Evolutionary conservation across 2,888 invertebrate genomes (phyloP), one percentile per base, ranked within the genome.

Genomic region (Papilio gigon): DNA sequence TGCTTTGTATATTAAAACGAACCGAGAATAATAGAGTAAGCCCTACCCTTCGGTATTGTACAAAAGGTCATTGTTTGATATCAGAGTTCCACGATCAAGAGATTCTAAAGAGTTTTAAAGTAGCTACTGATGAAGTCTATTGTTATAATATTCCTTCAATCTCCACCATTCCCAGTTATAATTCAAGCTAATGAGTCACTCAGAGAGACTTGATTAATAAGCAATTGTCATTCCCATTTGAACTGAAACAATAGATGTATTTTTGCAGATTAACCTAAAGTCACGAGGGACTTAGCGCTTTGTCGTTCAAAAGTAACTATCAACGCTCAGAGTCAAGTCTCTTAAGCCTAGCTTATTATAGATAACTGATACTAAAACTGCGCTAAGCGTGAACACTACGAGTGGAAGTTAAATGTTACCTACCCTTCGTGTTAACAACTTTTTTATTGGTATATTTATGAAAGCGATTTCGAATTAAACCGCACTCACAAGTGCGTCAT

Each of bases 101-200:
- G 56, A 60, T 44, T 65, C 40, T 53, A 59, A 65, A 33, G 64
- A 62, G 44, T 47, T 59, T 67, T 53, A 53, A 65, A 44, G 56
- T 53, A 42, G 59, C 47, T 65, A 59, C 61, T 64, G 61, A 59
- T 61, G 65, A 69, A 61, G 33, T 69, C 65, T 40, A 65, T 69
- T 69, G 65, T 69, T 65, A 5, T 44, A 69, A 61, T 65, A 61
- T 69, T 69, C 61, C 68, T 65, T 61, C 69, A 69, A 61, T 69
- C 65, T 68, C 56, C 44, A 33, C 60, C 61, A 59, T 20, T n/a
- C 61, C 42, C 47, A 59, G 42, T 44, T 17, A 65, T 65, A 65
- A 69, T 65, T 69, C 42, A 70, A 67, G 63, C 63, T 71, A 71
- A 71, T 56, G 68, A 71, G 65, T 22, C 61, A 35, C 65, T 56